Percentiles rank a stretch among this genome's conserved stretches.
phyloP scores from a whole-genome alignment of 1,140 invertebrate genomes.

The Heterodera schachtii region DNA sequence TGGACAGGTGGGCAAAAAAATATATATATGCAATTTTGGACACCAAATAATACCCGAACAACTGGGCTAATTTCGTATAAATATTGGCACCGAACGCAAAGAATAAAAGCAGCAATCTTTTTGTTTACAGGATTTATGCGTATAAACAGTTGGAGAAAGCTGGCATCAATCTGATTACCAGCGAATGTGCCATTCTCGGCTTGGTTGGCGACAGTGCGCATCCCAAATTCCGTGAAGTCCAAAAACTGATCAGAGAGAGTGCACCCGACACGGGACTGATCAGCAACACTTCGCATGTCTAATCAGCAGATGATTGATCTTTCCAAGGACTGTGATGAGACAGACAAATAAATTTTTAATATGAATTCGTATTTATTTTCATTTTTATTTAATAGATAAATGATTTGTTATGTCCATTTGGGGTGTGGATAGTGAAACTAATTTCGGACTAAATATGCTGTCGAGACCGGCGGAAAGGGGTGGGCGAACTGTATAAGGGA shows the following conservation, averaged over 20 bases:
- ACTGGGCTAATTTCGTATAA: neutral
- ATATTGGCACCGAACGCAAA: neutral
- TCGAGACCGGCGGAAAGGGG: too few species aligned
- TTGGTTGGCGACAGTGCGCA: constrained; percentile 76
- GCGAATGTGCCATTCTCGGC: constrained; percentile 79
- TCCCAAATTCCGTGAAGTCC: constrained; percentile 73
- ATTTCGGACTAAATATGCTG: too few species aligned
- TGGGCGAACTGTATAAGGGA: too few species aligned
- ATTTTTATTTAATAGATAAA: too few species aligned
- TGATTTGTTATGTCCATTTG: too few species aligned
- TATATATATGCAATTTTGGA: neutral
- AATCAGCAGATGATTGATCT: neutral
- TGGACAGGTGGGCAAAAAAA: constrained; percentile 68
- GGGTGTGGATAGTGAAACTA: too few species aligned
- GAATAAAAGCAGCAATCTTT: neutral
- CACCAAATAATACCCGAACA: neutral
- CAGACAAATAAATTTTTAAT: too few species aligned
- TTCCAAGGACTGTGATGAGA: too few species aligned
- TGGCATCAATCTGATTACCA: constrained; percentile 78
- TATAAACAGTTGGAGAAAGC: constrained; percentile 77
- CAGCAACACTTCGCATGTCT: constrained; percentile 22
- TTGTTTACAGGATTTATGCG: constrained; percentile 65
- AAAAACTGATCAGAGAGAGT: constrained; percentile 48
- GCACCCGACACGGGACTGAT: constrained; percentile 50
- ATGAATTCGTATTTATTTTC: too few species aligned